Base-by-base conservation (phyloP, 2,888 invertebrate genomes). In the Ichneumoninae sp. region DNA sequence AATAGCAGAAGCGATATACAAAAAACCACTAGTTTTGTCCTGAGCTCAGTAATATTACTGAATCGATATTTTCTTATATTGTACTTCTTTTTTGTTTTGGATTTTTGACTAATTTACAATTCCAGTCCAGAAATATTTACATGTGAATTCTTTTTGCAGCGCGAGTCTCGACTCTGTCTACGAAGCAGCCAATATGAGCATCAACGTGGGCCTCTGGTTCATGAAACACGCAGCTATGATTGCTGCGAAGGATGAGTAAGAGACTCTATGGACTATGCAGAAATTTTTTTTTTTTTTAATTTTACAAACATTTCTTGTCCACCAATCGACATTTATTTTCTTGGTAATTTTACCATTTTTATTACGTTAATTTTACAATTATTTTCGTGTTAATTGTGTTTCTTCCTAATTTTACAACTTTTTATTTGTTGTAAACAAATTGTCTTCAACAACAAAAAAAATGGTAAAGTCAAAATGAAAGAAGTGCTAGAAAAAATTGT, bases 201-300 rank as follows among this genome's bases (percentile, higher is more conserved):
- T 95, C 79, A 95, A 96, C 89, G 92, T 95, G 87, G 96, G 95
- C 0, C 91, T 96, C 72, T 96, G 96, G 96, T 95, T 95, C 87
- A 95, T 95, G 92, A 96, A 96, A 90, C 96, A 95, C 92, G 95
- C 96, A 8, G 95, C 96, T 13, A 95, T 95, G 93, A 92, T 96
- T 60, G 95, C 96, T 75, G 91, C 91, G n/a, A 93, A 93, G 84
- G 91, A 92, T 81, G 91, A 93, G 93, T 93, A 86, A 89, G 91
- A 13, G 22, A 2, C 3, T 26, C 57, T 4, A 26, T 7, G 19
- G 13, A 3, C 26, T 57, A 13, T 10, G 16, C 44, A 47, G 44
- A 44, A 19, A 19, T 19, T 19, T 19, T 19, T 19, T 19, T 19
- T 19, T 44, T 44, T 44, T 4, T 2, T 3, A 2, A 44, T 13